Conservation (phyloP, 2,797 vertebrate genomes). For the Alcedo quadribrachys region DNA sequence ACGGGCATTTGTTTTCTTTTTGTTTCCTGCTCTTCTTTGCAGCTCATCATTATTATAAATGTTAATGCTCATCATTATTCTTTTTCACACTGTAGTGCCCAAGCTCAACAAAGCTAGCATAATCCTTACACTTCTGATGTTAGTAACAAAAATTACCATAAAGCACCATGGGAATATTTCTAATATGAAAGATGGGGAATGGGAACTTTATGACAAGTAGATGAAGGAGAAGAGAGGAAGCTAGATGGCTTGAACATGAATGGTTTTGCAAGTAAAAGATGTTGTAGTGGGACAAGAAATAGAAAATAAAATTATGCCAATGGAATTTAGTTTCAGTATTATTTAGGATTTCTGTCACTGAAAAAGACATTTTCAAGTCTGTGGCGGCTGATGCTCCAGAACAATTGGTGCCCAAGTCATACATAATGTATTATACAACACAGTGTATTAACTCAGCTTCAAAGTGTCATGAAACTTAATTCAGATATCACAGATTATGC, state of each 20-base stretch:
- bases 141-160: not conserved
- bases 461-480: slow-evolving; percentile 73
- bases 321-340: slow-evolving; percentile 25
- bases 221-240: not conserved
- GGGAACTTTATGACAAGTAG: not conserved
- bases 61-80: slow-evolving; percentile 2
- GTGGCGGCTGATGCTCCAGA: slow-evolving; percentile 38
- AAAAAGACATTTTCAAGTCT: slow-evolving; percentile 41
- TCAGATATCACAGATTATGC: slow-evolving; percentile 70
- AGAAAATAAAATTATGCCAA: slow-evolving; percentile 37
- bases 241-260: not conserved
- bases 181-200: not conserved
- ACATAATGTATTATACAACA: slow-evolving; percentile 68
- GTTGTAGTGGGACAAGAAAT: not conserved
- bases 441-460: slow-evolving; percentile 74
- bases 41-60: not conserved
- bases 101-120: slow-evolving; percentile 12
- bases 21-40: not conserved
- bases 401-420: slow-evolving; percentile 62
- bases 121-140: slow-evolving; percentile 48
- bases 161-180: slow-evolving; percentile 19
- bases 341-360: slow-evolving; percentile 47
- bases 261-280: slow-evolving; percentile 12
- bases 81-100: not conserved
- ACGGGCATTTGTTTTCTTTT: not conserved